Percentiles rank a stretch among this genome's conserved stretches.
Conservation (phyloP, 2,797 vertebrate species). For the Sphenopsis melanotis region DNA sequence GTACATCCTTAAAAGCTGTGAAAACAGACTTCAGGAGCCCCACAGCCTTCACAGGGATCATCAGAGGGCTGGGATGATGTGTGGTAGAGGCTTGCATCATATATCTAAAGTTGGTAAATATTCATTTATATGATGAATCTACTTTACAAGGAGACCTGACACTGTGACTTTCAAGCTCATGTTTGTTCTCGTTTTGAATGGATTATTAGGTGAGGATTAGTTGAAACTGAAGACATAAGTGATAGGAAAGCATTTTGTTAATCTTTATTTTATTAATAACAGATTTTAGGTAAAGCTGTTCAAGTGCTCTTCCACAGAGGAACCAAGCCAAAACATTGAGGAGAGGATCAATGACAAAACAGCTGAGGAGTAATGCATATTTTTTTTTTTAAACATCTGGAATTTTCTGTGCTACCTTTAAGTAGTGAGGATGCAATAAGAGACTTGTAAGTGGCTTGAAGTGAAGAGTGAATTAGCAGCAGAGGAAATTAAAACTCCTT, state of each 20-base stretch:
- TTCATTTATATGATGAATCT: background rate
- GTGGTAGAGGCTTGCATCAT: background rate
- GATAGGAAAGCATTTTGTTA: background rate
- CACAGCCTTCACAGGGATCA: background rate
- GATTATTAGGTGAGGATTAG: background rate
- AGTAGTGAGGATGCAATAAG: background rate
- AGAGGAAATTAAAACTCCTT: constrained; percentile 13
- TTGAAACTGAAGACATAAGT: background rate
- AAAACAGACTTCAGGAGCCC: constrained; percentile 15
- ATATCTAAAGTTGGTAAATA: constrained; percentile 5
- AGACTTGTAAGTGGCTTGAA: background rate
- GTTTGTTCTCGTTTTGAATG: background rate
- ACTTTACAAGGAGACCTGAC: background rate
- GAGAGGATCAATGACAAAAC: background rate
- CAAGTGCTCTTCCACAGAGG: background rate
- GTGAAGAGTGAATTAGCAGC: background rate
- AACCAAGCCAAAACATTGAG: background rate
- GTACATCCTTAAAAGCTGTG: constrained; percentile 11
- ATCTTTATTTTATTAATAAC: constrained; percentile 7
- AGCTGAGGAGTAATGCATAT: background rate
- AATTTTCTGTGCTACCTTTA: background rate
- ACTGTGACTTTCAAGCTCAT: background rate
- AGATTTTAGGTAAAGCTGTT: constrained; percentile 20
- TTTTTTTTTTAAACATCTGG: background rate
- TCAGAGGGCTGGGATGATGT: background rate